These are phyloP conservation scores for Dioctria rufipes DNA, from an alignment of 2,888 invertebrate species.

Conservation along the genomic window DNA sequence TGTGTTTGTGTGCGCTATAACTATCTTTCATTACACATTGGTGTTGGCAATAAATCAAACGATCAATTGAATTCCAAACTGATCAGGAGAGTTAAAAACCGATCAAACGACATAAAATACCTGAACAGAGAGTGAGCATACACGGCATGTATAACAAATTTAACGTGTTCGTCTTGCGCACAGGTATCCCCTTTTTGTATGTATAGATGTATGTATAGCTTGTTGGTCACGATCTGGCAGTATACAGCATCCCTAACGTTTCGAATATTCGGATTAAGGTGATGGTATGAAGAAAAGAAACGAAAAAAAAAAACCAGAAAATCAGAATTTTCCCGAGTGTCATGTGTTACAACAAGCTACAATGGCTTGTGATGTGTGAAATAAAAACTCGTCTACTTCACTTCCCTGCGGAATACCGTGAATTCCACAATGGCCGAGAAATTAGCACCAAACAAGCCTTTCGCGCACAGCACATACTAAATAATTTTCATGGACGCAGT, in stretches of 20 bases:
- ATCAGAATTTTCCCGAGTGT: conserved; percentile 51
- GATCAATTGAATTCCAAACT: conserved; percentile 70
- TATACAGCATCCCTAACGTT: too few species aligned
- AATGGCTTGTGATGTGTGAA: conserved; percentile 5
- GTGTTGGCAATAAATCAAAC: conserved; percentile 68
- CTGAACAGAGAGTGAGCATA: conserved; percentile 58
- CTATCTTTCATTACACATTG: conserved; percentile 21
- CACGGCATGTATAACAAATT: conserved; percentile 57
- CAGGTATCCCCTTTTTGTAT: neutral
- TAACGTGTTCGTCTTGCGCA: conserved; percentile 30
- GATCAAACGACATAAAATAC: conserved; percentile 56
- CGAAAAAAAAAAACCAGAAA: conserved; percentile 45
- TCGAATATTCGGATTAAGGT: too few species aligned
- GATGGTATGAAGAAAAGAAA: neutral
- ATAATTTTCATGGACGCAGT: conserved; percentile 18
- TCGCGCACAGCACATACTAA: conserved; percentile 31
- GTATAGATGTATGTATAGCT: too few species aligned
- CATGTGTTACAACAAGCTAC: conserved; percentile 20
- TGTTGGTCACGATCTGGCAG: too few species aligned
- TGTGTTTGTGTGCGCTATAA: neutral
- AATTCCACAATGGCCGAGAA: conserved; percentile 62
- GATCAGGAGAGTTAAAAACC: conserved; percentile 63
- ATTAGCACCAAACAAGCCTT: conserved; percentile 64
- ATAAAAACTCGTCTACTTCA: conserved; percentile 47
- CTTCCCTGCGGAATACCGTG: conserved; percentile 60